phyloP scores from a whole-genome alignment of 2,888 invertebrate genomes.

The Cyaniris semiargus region DNA sequence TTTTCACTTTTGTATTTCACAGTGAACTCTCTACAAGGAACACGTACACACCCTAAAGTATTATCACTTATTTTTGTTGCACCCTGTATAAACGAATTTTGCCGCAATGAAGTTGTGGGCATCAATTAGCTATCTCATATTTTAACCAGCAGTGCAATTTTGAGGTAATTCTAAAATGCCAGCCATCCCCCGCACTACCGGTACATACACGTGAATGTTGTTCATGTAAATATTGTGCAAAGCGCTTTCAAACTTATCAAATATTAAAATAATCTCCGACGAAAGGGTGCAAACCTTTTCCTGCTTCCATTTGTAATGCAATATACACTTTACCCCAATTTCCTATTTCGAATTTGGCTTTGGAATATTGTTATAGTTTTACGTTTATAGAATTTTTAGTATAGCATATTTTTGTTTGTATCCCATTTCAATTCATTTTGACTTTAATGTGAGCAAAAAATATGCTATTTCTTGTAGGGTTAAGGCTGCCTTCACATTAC shows the following conservation, averaged over 20 bases:
- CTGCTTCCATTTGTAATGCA: background rate
- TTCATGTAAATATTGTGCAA: background rate
- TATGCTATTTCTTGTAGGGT: too few relatives aligned
- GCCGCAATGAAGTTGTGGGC: too few relatives aligned
- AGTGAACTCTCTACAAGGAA: too few relatives aligned
- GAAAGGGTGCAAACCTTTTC: background rate
- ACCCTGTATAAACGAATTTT: too few relatives aligned
- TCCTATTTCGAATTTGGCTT: background rate
- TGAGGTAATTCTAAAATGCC: background rate
- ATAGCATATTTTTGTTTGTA: background rate
- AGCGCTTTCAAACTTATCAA: background rate
- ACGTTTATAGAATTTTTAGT: background rate
- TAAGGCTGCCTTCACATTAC: too few relatives aligned
- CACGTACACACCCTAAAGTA: too few relatives aligned
- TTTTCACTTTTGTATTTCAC: too few relatives aligned
- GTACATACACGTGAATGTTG: background rate
- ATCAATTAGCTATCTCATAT: too few relatives aligned
- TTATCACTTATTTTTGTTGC: too few relatives aligned
- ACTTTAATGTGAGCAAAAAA: too few relatives aligned
- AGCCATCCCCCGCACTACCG: background rate
- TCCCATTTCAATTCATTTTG: too few relatives aligned
- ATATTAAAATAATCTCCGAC: background rate
- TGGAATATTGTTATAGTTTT: background rate
- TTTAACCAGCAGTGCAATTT: background rate
- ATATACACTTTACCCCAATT: constrained; percentile 3